Evolutionary conservation across 2,888 invertebrate genomes (phyloP), one percentile per base, ranked within the genome.

Genomic region (Pilophorus perplexus): DNA sequence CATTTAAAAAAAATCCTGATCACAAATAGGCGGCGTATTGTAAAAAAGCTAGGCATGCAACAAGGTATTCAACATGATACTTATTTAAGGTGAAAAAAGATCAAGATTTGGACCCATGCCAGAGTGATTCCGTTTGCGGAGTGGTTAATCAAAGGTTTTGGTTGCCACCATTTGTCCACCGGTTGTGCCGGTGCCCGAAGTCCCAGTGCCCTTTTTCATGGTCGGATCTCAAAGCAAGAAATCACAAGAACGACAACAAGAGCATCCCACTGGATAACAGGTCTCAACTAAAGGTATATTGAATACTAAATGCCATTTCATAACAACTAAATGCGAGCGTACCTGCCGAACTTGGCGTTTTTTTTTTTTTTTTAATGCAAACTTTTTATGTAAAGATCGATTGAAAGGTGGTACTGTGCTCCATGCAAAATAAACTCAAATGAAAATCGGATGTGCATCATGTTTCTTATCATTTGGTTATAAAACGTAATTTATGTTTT

Each of bases 101-200:
- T 75, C 79, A 82, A 70, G 81, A 84, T 67, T 76, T 86, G 72
- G 79, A 80, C 1, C 73, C 75, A 28, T 86, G 86, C 74, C 72
- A 70, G 16, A 72, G 76, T 55, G 77, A 37, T 22, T 64, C 78
- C 10, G 82, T 81, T 37, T 85, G 85, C 74, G 80, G 81, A 55
- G 79, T 82, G 68, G 75, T 83, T 71, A 75, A 84, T 72, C 75
- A 74, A 72, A 78, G 84, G 48, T 81, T 81, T 76, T 85, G 85
- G 85, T 77, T 81, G 60, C 78, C 81, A 44, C 76, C 79, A 23
- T 80, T 83, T 68, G 80, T 83, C 0, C 79, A 84, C 75, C 79
- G 85, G 12, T 77, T 85, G 59, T 87, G 86, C 70, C 81, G 82
- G 57, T 86, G 86, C 76, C 77, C 80, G 37, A 80, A 80, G 14